Evolutionary conservation across 1,140 invertebrate genomes (phyloP), one percentile per base, ranked within the genome.

Genomic region (Lanistes nyassanus): DNA sequence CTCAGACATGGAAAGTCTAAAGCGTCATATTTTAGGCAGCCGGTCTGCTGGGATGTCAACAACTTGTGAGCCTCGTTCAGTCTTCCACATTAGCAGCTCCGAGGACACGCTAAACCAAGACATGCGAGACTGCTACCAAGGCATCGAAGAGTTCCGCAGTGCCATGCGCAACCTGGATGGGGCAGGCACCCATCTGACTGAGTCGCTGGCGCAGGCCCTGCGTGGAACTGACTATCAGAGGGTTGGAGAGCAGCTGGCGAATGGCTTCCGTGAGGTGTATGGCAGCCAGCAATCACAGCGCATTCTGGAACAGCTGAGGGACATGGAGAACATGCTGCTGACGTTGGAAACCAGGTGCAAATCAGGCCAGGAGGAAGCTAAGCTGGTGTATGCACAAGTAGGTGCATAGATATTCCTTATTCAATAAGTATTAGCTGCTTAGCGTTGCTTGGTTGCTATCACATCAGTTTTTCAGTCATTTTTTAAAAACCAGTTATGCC

Each of bases 121-220:
- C 31, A 74, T 80, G 29, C 69, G 78, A 62, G 79, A 76, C 39
- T 74, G 78, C 37, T 79, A 76, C 67, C 75, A 82, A 51, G 75
- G 80, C 21, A 65, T 85, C 0, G 76, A 76, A 34, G 80, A 81
- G 65, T 82, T 81, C 53, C 76, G 80, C 19, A 74, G 79, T 56
- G 80, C 79, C 26, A 77, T 83, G 76, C 81, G 75, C 58, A 82
- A 83, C 55, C 80, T 85, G 80, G 82, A 85, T 77, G 81, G 79
- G 72, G 81, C 81, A 68, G 82, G 85, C 58, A 80, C 81, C 73
- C 81, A 80, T 71, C 66, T 83, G 39, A 76, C 81, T 4, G 77
- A 85, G 39, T 76, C 81, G 16, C 75, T 86, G 31, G 74, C 76
- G 16, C 78, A 76, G 74, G 80, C 75, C 31, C 60, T 85, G 55